Conservation (phyloP, 1,140 invertebrate species). For the Drosophila erecta region DNA sequence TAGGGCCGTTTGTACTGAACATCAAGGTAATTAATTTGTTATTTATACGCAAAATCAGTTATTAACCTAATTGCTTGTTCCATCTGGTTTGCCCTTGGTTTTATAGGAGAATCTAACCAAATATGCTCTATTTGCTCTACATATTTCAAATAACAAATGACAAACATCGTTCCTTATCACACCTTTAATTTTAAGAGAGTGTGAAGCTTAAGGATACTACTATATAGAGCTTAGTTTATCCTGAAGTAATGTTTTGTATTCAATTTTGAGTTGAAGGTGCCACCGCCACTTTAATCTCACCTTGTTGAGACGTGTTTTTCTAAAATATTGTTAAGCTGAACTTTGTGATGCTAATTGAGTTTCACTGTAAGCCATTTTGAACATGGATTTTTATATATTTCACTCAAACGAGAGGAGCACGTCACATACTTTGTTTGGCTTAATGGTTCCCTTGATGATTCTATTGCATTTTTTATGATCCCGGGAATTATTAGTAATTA, state of each 20-base stretch:
- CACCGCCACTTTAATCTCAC: too few relatives aligned
- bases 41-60: not conserved
- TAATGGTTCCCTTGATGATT: constrained; percentile 24
- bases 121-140: too few relatives aligned
- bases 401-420: constrained; percentile 1
- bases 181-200: not conserved
- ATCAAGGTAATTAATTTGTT: constrained; percentile 23
- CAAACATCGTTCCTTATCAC: not conserved
- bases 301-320: too few relatives aligned
- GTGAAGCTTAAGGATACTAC: too few relatives aligned
- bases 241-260: too few relatives aligned
- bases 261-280: too few relatives aligned
- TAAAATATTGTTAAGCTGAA: not conserved
- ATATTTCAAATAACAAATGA: not conserved
- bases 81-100: constrained; percentile 3
- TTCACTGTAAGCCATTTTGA: constrained; percentile 33
- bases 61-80: not conserved
- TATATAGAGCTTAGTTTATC: too few relatives aligned
- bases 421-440: constrained; percentile 14
- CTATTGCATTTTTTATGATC: constrained; percentile 15
- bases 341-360: constrained; percentile 41
- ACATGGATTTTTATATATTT: constrained; percentile 5
- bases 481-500: constrained; percentile 41
- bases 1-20: constrained; percentile 25
- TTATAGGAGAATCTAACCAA: not conserved